Conservation (phyloP, 2,113 vertebrate species). For the Sturnira hondurensis region DNA sequence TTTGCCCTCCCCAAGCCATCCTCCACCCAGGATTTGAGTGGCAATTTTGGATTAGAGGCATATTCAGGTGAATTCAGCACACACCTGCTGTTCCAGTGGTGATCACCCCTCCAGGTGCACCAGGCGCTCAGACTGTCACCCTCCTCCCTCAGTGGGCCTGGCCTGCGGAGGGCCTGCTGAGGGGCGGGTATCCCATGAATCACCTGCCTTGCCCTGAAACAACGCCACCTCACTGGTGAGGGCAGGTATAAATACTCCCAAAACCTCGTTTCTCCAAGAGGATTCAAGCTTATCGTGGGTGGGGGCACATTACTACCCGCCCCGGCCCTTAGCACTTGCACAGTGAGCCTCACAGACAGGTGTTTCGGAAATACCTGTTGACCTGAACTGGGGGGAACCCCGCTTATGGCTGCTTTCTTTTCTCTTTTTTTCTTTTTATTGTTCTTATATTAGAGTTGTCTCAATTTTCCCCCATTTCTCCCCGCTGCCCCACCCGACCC, state of each 20-base stretch:
- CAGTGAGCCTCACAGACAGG: not conserved
- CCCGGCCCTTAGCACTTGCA: too few species aligned
- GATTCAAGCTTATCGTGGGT: not conserved
- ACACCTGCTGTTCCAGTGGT: constrained; percentile 50
- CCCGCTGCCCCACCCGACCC: too few species aligned
- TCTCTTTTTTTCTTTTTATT: too few species aligned
- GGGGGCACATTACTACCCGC: rapidly evolving
- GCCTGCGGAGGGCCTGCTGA: not conserved
- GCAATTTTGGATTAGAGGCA: constrained; percentile 56
- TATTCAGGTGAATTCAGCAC: constrained; percentile 28
- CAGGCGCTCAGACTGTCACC: not conserved
- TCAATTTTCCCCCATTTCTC: too few species aligned
- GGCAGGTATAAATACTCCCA: not conserved
- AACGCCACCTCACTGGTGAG: not conserved
- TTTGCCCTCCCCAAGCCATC: not conserved
- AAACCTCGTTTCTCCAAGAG: not conserved
- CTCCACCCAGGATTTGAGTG: constrained; percentile 68
- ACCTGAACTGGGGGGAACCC: not conserved
- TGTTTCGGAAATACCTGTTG: not conserved
- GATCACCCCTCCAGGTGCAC: constrained; percentile 36
- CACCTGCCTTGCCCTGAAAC: not conserved
- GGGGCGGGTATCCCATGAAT: not conserved
- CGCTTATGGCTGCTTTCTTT: not conserved
- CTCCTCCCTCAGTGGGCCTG: not conserved
- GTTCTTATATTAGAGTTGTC: too few species aligned